Base-by-base conservation (phyloP, 1,140 invertebrate genomes). In the Lordiphosa stackelbergi region DNA sequence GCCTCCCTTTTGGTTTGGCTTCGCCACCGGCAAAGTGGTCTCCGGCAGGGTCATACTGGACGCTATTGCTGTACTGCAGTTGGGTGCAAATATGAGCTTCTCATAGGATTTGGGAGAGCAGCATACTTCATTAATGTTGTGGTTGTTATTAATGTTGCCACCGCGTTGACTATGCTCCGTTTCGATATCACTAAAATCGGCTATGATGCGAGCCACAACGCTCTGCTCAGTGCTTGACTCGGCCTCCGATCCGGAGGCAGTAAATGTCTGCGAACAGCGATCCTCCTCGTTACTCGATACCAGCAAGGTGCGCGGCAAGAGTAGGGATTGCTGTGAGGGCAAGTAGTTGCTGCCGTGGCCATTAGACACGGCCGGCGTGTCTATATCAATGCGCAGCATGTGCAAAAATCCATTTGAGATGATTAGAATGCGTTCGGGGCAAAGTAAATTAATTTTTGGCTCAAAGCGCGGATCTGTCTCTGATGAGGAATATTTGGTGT, bases 381-480 rank as follows among this genome's bases (percentile, higher is more conserved):
- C 70, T 10, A 88, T 51, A 45, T 85, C 81, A 16, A 88, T 79
- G 37, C 85, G 83, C 46, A 88, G 49, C 85, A 87, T 87, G 46
- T 88, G 87, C 58, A 88, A 78, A 43, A 88, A 85, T 5, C 87
- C 86, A 66, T 88, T 88, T 0, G 85, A 78, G 40, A 87, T 73
- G 12, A 88, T 79, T 5, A 88, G 46, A 40, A 88, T 81, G n/a
- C 77, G 68, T 35, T 86, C 81, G 0, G 86, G 86, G 34, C 86
- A 88, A 5, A 88, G 73, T 5, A 88, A 64, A 63, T 88, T 87
- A 11, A 87, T 73, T 28, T 70, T 61, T 5, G 87, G 85, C 51
- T 85, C 69, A 31, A 88, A 88, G 35, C 60, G 54, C 11, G 79
- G 86, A 61, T 88, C 85, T 5, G 85, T 77, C 68, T 88, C 87